Evolutionary conservation across 2,797 vertebrate species (phyloP), one percentile per base, ranked within the genome.

Genomic region (Tapera naevia): DNA sequence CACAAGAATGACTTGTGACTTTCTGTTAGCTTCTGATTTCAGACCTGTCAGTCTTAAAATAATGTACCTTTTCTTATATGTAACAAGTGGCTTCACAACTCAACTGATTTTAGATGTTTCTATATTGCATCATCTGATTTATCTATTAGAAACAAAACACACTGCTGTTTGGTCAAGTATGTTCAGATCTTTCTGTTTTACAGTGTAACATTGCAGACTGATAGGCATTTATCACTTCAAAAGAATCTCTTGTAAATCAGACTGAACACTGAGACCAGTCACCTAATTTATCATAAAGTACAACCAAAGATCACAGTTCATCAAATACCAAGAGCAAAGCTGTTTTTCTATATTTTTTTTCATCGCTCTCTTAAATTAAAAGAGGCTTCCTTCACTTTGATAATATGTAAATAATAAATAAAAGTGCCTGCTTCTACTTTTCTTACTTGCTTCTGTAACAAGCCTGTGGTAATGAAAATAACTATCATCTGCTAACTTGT

Each of bases 321-420:
- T 92, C 89, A 93, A 94, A 94, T 79, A 92, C 25, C 50, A 92
- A 89, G 54, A 88, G 73, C n/a, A 91, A 95, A 92, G 66, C 32
- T 80, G 70, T 11, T 86, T 92, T 86, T 51, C 66, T 89, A 43
- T 69, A 70, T 65, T 1, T 27, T 82, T 92, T 94, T 95, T 86
- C 85, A 81, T 79, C 88, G 73, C 25, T 60, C 28, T 79, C 82
- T 62, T 89, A 94, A 89, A 91, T 92, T 85, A 92, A 80, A 94
- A 75, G 81, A 91, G 54, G 46, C 39, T 95, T 93, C 75, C 82
- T 92, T 93, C 39, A 46, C 91, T 95, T 95, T 96, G 94, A 95
- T 94, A 91, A 79, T 90, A 95, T 94, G 88, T 92, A 94, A 95
- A 97, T 93, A 96, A 93, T 94, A 96, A 94, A 95, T 93, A 94